Evolutionary conservation across 2,888 invertebrate species (phyloP), one percentile per base, ranked within the genome.

Genomic region (Pterostichus madidus): DNA sequence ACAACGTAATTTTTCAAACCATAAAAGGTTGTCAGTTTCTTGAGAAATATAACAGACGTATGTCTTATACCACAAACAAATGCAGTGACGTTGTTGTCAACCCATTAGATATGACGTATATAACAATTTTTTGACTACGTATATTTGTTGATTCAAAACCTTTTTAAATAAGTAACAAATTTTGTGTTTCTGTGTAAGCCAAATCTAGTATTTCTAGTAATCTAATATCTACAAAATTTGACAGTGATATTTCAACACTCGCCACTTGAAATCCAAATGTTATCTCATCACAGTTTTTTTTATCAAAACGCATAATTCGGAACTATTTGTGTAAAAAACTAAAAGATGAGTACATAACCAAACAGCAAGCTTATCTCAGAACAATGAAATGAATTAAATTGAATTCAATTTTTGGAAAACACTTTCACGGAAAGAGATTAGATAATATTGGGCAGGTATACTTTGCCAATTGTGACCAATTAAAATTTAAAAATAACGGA

Each of bases 401-500:
- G 13, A 61, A 32, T 56, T 64, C 13, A 35, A 35, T 32, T 64
- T 64, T 64, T 71, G 71, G 71, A 71, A 71, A 71, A 49, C 46
- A 71, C 71, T 46, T 71, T 46, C 32, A 13, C 35, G 49, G 6
- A 7, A 64, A 64, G 6, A 71, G 71, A 71, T 71, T 44, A 71
- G 46, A 71, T 71, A 71, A 71, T 71, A n/a, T 17, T 64, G 35
- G 64, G 6, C n/a, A 32, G 64, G n/a, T 39, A 15, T 8, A 13
- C n/a, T 35, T 49, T 71, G 71, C 71, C 71, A 71, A 71, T 71
- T 44, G 44, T 8, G 6, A n/a, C 46, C 71, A 71, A 71, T 71
- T 71, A 71, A 68, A 71, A 71, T 46, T 64, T 49, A 71, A 71
- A 71, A 71, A 71, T 71, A 71, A 71, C 71, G 46, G 17, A 71